phyloP scores from a whole-genome alignment of 2,888 invertebrate species.

The Ormyrus thymus region DNA sequence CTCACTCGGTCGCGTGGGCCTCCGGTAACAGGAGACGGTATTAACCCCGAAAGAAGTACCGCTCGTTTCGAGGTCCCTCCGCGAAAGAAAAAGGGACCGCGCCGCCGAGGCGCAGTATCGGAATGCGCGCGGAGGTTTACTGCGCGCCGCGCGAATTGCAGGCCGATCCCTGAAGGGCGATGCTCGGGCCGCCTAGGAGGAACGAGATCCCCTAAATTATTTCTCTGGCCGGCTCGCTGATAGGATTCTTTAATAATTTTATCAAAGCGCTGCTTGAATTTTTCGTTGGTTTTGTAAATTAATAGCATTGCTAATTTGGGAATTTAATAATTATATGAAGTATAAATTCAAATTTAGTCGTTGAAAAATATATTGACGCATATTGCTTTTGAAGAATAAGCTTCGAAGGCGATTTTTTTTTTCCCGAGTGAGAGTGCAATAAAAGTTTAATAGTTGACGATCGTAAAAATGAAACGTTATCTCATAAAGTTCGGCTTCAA shows the following conservation, averaged over 20 bases:
- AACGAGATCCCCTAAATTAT: too few relatives aligned
- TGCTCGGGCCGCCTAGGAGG: too few relatives aligned
- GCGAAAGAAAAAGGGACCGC: not conserved
- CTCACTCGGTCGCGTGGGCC: not conserved
- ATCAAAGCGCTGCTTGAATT: too few relatives aligned
- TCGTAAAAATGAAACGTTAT: conserved; percentile 44
- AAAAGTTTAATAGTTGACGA: conserved; percentile 39
- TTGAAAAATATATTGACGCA: not conserved
- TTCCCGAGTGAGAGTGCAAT: not conserved
- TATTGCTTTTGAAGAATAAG: conserved; percentile 1
- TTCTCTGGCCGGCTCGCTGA: too few relatives aligned
- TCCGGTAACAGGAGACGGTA: conserved; percentile 30
- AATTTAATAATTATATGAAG: too few relatives aligned
- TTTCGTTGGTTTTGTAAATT: too few relatives aligned
- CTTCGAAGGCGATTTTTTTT: not conserved
- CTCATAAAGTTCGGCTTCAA: conserved; percentile 26
- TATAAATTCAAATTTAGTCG: not conserved
- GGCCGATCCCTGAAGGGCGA: too few relatives aligned
- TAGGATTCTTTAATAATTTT: too few relatives aligned
- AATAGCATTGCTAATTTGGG: too few relatives aligned
- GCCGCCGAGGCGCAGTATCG: too few relatives aligned
- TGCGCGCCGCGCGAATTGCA: too few relatives aligned
- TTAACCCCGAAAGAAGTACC: conserved; percentile 43
- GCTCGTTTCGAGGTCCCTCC: conserved; percentile 7
- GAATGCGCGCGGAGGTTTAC: too few relatives aligned